Evolutionary conservation across 2,113 vertebrate genomes (phyloP), one percentile per base, ranked within the genome.

Genomic region (Myodes glareolus): DNA sequence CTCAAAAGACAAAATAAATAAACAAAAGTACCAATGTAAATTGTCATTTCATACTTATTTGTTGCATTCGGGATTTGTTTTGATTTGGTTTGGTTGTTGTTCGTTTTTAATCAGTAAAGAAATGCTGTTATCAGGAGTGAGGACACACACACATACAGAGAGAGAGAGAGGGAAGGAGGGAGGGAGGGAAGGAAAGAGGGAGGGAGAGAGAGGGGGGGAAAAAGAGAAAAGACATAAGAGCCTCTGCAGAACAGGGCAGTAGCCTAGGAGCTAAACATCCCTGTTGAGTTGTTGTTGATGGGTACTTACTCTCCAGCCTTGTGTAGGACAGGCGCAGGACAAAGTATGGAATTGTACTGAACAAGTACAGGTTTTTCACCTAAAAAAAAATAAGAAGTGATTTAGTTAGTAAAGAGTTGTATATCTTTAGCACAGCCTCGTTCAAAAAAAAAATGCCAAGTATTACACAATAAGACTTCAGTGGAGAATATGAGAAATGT

Each of bases 261-360:
- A 3, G 11, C 50, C 23, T 50, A n/a, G 19, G 19, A 81, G 4
- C 33, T 10, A 6, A 25, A 27, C 13, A 75, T 29, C 58, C 3
- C 4, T 31, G 14, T 2, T 5, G n/a, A 80, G 80, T 36, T 84
- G 10, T 58, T 96, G 65, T 93, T 73, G 78, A 90, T 91, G 12
- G 90, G 47, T 98, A 99, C 99, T 99, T 98, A 99, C 99, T 99
- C 99, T 99, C 99, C 99, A n/a, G 98, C 99, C 97, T 99, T 98
- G 61, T 99, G 98, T 65, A 99, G 98, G 95, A 97, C 81, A 0
- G 99, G 99, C 9, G 99, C 99, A 61, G 99, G 99, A 97, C 99
- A 99, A 96, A 99, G 98, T 97, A 99, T 97, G 93, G 99, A 99
- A 70, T 99, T 97, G 11, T 98, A 96, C n/a, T 97, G 95, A 91